Evolutionary conservation across 2,888 invertebrate species (phyloP), one percentile per base, ranked within the genome.

Genomic region (Brenthis hecate): DNA sequence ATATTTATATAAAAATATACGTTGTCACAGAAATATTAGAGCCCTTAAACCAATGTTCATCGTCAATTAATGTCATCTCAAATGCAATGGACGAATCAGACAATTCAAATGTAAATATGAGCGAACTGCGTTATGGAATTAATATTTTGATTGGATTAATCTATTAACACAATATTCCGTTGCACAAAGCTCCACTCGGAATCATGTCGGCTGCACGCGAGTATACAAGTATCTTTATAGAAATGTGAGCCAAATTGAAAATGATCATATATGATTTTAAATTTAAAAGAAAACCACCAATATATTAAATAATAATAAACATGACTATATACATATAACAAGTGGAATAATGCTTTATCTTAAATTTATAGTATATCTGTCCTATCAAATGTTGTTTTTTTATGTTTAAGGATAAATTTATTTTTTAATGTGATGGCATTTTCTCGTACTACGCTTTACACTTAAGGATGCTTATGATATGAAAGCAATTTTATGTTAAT

Each of bases 61-160:
- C 61, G 61, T 69, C 81, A 81, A 80, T 83, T 79, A 79, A 82
- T 80, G 82, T 83, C 80, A 79, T 82, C 82, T 84, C 81, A 82
- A 86, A 87, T 80, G 81, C 80, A 79, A 81, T 80, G 82, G 83
- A 82, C 85, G 85, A 84, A 86, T 87, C 85, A 79, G 77, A 72
- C 85, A 81, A 88, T 87, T 85, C 86, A 87, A 89, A 88, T 89
- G 87, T 89, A 89, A 90, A 90, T 87, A 81, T 77, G 82, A 80
- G 80, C 78, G 84, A 81, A 82, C 82, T 81, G 81, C 85, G 85
- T 84, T 84, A 85, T 80, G 86, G 89, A 89, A 89, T 90, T 91
- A 89, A 91, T 91, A 88, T 89, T 89, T 89, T 90, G 90, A 92
- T 91, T 89, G 91, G 88, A 91, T 91, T 91, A 91, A 89, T 90